Conservation (phyloP, 2,888 invertebrate genomes). For the Drosophila trichaetosa region DNA sequence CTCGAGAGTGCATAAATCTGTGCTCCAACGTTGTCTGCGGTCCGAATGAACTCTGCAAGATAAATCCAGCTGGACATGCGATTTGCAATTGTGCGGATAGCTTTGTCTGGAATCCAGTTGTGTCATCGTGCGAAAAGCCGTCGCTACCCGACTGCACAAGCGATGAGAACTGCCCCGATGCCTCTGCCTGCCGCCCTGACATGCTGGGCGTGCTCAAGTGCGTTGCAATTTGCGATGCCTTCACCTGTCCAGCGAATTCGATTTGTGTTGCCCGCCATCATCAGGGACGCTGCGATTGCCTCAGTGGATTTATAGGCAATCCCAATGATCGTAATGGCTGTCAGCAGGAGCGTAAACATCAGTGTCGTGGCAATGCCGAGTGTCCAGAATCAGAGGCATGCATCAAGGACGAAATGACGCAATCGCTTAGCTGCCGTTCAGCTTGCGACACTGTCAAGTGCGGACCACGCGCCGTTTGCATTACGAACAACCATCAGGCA, state of each 20-base stretch:
- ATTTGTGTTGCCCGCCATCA: constrained; percentile 91
- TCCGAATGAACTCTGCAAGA: constrained; percentile 91
- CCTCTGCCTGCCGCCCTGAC: constrained; percentile 92
- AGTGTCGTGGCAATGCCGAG: constrained; percentile 92
- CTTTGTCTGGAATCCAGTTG: constrained; percentile 93
- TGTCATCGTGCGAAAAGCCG: constrained; percentile 93
- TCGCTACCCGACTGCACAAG: constrained; percentile 92
- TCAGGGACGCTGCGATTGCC: constrained; percentile 92
- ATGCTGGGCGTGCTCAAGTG: constrained; percentile 94
- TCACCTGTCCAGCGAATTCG: constrained; percentile 94
- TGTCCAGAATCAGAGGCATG: constrained; percentile 94
- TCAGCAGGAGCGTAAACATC: constrained; percentile 89
- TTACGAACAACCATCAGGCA: constrained; percentile 95
- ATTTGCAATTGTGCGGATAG: constrained; percentile 92
- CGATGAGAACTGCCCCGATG: constrained; percentile 89
- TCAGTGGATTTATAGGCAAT: constrained; percentile 93
- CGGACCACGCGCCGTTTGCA: constrained; percentile 94
- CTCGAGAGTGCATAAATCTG: constrained; percentile 90
- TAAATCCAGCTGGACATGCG: constrained; percentile 89
- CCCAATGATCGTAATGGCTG: constrained; percentile 96
- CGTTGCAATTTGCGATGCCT: constrained; percentile 90
- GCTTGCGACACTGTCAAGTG: constrained; percentile 92
- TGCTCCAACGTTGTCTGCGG: constrained; percentile 93
- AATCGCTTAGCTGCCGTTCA: constrained; percentile 89
- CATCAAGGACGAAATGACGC: constrained; percentile 86